These are phyloP conservation scores for Anguilla pacifica DNA, from an alignment of 2,797 vertebrate genomes.

Conservation along the genomic window DNA sequence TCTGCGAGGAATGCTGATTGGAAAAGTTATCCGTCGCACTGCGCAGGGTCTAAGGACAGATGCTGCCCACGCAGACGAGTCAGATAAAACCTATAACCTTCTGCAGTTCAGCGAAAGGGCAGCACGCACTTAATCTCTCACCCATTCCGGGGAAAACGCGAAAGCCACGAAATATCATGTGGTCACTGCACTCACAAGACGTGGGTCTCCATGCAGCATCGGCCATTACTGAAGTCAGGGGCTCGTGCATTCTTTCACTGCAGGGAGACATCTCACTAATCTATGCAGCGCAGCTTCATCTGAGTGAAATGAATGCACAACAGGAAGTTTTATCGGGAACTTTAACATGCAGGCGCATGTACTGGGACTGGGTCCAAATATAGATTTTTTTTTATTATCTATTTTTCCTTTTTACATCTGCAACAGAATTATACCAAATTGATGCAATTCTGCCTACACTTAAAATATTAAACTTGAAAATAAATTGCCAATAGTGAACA, in stretches of 20 bases:
- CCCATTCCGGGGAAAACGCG: conserved; percentile 1
- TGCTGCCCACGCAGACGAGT: background rate
- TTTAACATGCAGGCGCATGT: background rate
- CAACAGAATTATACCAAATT: background rate
- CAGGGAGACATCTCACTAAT: background rate
- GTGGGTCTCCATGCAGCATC: background rate
- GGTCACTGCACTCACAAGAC: background rate
- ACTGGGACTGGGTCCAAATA: background rate
- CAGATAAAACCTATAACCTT: background rate
- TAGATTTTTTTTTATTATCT: background rate
- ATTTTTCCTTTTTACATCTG: background rate
- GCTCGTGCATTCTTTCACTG: background rate
- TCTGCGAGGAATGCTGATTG: background rate
- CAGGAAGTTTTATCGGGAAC: background rate
- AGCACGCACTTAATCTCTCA: background rate
- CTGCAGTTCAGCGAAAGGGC: conserved; percentile 6
- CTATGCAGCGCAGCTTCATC: background rate
- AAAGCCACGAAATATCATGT: background rate
- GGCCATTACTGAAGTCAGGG: background rate
- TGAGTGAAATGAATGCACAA: background rate
- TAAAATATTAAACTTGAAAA: background rate
- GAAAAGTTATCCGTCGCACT: background rate
- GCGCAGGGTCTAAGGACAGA: background rate
- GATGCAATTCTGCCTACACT: background rate
- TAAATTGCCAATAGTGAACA: background rate